Percentiles rank a stretch among this genome's conserved stretches.
phyloP scores from a whole-genome alignment of 1,140 invertebrate species.

The Pinna nobilis region DNA sequence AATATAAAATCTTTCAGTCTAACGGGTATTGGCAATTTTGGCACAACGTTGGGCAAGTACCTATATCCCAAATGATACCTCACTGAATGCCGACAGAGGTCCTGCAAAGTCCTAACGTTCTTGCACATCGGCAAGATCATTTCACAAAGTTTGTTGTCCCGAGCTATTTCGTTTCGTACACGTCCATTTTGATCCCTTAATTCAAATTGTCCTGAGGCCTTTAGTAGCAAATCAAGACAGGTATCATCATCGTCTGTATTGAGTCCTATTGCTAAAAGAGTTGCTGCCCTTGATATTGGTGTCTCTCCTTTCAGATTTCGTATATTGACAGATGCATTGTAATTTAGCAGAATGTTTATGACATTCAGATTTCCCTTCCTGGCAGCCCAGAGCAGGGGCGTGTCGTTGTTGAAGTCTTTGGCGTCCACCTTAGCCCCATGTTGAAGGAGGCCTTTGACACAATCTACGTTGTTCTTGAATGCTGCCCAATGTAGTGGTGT shows the following conservation, averaged over 20 bases:
- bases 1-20: constrained; percentile 57
- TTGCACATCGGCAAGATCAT: constrained; percentile 56
- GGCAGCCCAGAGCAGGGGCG: constrained; percentile 86
- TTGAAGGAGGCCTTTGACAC: constrained; percentile 73
- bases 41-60: constrained; percentile 63
- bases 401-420: constrained; percentile 74
- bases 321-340: constrained; percentile 77
- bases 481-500: constrained; percentile 73
- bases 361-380: constrained; percentile 92
- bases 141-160: constrained; percentile 62
- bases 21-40: constrained; percentile 59
- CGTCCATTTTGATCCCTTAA: constrained; percentile 55
- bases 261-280: constrained; percentile 61
- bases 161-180: constrained; percentile 44
- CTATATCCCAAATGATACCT: constrained; percentile 54
- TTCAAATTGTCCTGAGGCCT: constrained; percentile 66
- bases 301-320: constrained; percentile 58
- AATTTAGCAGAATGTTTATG: constrained; percentile 87
- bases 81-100: constrained; percentile 55
- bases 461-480: constrained; percentile 65
- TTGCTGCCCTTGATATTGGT: constrained; percentile 56
- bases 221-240: constrained; percentile 64
- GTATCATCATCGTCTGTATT: constrained; percentile 63
- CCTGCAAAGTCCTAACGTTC: constrained; percentile 52
- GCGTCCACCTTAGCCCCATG: constrained; percentile 74